A percentile compares a stretch with the other conserved stretches of the same genome.
Evolutionary conservation across 2,113 vertebrate species (phyloP).

Genomic region (Cercopithecus mona): DNA sequence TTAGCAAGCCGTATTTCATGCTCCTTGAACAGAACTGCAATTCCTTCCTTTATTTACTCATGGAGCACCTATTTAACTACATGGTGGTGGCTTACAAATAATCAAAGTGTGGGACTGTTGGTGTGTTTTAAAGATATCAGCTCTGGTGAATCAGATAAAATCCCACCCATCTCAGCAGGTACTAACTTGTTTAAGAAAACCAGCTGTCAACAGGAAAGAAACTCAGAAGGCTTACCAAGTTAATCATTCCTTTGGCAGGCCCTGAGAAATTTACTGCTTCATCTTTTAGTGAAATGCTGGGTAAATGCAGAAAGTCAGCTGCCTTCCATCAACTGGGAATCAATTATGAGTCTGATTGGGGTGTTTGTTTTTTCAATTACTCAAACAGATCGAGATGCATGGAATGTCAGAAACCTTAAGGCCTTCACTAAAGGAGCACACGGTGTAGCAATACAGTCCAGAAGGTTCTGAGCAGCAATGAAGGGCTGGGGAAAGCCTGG

Average conservation of each 20-base stretch:
- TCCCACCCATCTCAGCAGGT: conserved; percentile 68
- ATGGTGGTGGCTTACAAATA: conserved; percentile 55
- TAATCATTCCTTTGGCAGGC: conserved; percentile 44
- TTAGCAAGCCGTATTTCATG: conserved; percentile 53
- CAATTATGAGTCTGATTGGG: conserved; percentile 38
- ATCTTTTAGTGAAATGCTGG: not conserved
- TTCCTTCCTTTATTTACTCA: not conserved
- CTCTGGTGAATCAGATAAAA: conserved; percentile 62
- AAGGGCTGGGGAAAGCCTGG: not conserved
- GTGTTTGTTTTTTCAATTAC: conserved; percentile 44
- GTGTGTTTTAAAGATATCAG: conserved; percentile 23
- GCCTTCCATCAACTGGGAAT: conserved; percentile 49
- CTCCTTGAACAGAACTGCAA: not conserved
- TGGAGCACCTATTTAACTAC: conserved; percentile 20
- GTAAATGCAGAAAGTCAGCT: conserved; percentile 17
- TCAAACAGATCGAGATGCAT: not conserved
- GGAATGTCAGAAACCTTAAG: not conserved
- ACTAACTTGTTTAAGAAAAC: conserved; percentile 72
- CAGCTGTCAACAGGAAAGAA: conserved; percentile 57
- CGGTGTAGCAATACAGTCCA: rapidly evolving
- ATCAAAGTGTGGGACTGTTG: conserved; percentile 34
- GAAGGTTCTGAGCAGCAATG: not conserved
- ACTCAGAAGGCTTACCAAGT: conserved; percentile 7
- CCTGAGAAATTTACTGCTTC: conserved; percentile 29
- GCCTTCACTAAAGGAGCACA: not conserved